Conservation (phyloP, 2,888 invertebrate species). For the Orthosia cruda region DNA sequence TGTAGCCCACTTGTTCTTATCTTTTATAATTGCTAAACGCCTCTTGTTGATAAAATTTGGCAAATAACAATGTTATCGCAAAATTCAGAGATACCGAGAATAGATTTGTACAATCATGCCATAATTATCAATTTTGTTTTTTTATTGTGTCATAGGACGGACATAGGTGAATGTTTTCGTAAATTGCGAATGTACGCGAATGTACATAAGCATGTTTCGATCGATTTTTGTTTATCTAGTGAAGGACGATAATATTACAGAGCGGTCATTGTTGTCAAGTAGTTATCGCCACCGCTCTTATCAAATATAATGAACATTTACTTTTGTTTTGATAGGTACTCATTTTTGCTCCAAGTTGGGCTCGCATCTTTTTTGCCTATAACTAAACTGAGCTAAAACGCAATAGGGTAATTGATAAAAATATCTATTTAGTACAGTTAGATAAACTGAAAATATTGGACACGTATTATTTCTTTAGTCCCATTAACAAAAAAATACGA, state of each 20-base stretch:
- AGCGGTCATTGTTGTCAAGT: constrained; percentile 61
- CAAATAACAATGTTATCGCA: constrained; percentile 70
- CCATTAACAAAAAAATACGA: no score
- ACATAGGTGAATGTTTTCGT: constrained; percentile 46
- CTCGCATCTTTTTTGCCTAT: not conserved
- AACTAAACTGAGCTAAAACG: not conserved
- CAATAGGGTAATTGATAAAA: no score
- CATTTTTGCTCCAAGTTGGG: not conserved
- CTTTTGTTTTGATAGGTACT: constrained; percentile 19
- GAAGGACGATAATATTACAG: constrained; percentile 53
- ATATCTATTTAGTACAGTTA: no score
- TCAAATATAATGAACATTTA: constrained; percentile 48
- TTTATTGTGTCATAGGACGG: constrained; percentile 28
- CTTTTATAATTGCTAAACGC: constrained; percentile 40
- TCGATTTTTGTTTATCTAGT: constrained; percentile 58
- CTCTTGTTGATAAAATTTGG: constrained; percentile 66
- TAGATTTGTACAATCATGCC: constrained; percentile 52
- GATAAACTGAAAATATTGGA: no score
- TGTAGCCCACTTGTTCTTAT: constrained; percentile 49
- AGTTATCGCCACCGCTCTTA: constrained; percentile 40
- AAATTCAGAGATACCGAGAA: constrained; percentile 61
- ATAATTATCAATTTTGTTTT: constrained; percentile 55
- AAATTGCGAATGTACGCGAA: constrained; percentile 16
- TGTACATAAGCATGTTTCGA: constrained; percentile 13
- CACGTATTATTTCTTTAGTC: no score